Conservation (phyloP, 1,140 invertebrate species). For the Pantala flavescens region DNA sequence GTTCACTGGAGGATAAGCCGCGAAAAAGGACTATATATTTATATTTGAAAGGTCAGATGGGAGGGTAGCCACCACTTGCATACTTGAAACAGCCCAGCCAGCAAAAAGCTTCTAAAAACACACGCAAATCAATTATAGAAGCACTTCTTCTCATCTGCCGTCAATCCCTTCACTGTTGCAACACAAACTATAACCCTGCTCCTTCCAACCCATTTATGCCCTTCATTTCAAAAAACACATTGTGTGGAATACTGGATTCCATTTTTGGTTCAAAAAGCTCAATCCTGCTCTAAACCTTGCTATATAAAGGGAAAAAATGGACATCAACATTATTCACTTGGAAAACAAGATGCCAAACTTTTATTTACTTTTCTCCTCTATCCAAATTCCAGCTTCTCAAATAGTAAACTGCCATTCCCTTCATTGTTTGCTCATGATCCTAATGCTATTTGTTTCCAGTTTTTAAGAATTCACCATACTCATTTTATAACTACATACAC, state of each 20-base stretch:
- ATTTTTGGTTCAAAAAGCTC: not conserved
- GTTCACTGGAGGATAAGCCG: not conserved
- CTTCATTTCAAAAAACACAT: not conserved
- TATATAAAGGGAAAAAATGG: slow-evolving; percentile 7
- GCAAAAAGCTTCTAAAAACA: slow-evolving; percentile 3
- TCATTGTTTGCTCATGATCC: slow-evolving; percentile 1
- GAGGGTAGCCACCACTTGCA: slow-evolving; percentile 2
- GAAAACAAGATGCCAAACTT: not conserved
- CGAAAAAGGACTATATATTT: not conserved
- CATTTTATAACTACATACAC: slow-evolving; percentile 5
- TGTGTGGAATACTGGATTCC: not conserved
- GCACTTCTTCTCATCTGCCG: not conserved
- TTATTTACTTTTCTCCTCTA: slow-evolving; percentile 1
- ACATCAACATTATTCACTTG: slow-evolving; percentile 10
- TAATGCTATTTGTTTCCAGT: slow-evolving; percentile 10
- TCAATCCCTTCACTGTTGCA: not conserved
- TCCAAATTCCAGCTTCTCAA: not conserved
- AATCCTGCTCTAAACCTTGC: not conserved
- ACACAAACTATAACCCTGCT: slow-evolving; percentile 7
- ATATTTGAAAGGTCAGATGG: not conserved
- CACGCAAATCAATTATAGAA: slow-evolving; percentile 6
- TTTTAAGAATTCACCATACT: slow-evolving; percentile 10
- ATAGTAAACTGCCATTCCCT: not conserved
- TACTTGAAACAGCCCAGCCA: not conserved
- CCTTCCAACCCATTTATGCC: not conserved